These are phyloP conservation scores for Dasysyrphus albostriatus DNA, from an alignment of 2,888 invertebrate species.

Conservation along the genomic window DNA sequence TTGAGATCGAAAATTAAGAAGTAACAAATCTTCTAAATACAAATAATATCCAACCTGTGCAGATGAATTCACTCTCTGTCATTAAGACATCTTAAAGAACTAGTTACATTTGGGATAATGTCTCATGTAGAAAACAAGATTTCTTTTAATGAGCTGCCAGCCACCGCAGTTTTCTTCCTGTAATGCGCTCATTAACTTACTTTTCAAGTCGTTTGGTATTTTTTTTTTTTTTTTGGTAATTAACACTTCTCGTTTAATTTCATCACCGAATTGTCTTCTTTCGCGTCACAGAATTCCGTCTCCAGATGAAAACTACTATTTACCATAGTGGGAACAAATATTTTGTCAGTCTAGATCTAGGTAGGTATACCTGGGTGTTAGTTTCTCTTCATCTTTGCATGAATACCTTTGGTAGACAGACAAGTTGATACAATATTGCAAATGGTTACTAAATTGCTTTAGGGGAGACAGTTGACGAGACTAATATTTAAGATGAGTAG, in stretches of 20 bases:
- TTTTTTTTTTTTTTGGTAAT: constrained; percentile 57
- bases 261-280: constrained; percentile 47
- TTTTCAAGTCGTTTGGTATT: constrained; percentile 59
- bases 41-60: constrained; percentile 12
- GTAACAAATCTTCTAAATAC: not conserved
- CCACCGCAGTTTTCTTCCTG: constrained; percentile 46
- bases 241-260: constrained; percentile 73
- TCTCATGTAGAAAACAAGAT: constrained; percentile 15
- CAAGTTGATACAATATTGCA: constrained; percentile 13
- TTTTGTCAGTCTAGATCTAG: too few relatives aligned
- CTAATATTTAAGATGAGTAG: not conserved
- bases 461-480: constrained; percentile 27
- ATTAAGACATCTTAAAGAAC: constrained; percentile 45
- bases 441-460: constrained; percentile 8
- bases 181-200: constrained; percentile 70
- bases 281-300: constrained; percentile 14
- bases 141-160: constrained; percentile 48
- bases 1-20: constrained; percentile 8
- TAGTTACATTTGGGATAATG: constrained; percentile 48
- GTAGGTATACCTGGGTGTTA: constrained; percentile 44
- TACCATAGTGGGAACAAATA: constrained; percentile 6
- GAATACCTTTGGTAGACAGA: constrained; percentile 9
- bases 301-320: constrained; percentile 5
- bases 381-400: constrained; percentile 8
- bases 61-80: not conserved